These are phyloP conservation scores for Pachypanchax playfairii DNA, from an alignment of 2,113 vertebrate genomes.

Conservation along the genomic window DNA sequence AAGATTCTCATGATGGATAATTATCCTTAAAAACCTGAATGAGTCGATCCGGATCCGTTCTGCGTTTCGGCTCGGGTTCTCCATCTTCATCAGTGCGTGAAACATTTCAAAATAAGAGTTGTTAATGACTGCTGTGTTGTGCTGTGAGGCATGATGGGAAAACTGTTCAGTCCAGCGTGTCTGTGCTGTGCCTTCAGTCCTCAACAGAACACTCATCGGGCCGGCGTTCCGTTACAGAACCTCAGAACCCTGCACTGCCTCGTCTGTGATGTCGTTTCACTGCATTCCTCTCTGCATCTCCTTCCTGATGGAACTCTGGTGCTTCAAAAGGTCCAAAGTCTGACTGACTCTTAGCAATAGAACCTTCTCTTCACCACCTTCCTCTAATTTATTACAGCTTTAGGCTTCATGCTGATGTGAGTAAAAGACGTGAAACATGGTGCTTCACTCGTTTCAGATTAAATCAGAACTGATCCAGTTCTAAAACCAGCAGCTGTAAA, in stretches of 20 bases:
- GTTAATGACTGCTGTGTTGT: background rate
- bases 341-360: constrained; percentile 22
- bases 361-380: background rate
- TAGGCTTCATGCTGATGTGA: background rate
- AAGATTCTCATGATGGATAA: no score
- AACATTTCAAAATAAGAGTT: background rate
- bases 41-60: no score
- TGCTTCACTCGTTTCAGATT: constrained; percentile 16
- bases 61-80: no score
- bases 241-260: constrained; percentile 3
- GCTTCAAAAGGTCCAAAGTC: constrained; percentile 12
- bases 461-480: no score
- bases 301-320: constrained; percentile 34
- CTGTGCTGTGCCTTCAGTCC: constrained; percentile 66
- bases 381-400: constrained; percentile 4
- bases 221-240: background rate
- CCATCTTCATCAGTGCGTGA: no score
- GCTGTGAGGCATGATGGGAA: background rate
- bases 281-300: background rate
- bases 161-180: background rate
- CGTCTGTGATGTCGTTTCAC: background rate
- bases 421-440: background rate
- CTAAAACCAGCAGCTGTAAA: background rate
- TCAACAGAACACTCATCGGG: constrained; percentile 10
- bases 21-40: no score